Evolutionary conservation across 1,140 invertebrate genomes (phyloP).

Genomic region (Theocolax elegans): DNA sequence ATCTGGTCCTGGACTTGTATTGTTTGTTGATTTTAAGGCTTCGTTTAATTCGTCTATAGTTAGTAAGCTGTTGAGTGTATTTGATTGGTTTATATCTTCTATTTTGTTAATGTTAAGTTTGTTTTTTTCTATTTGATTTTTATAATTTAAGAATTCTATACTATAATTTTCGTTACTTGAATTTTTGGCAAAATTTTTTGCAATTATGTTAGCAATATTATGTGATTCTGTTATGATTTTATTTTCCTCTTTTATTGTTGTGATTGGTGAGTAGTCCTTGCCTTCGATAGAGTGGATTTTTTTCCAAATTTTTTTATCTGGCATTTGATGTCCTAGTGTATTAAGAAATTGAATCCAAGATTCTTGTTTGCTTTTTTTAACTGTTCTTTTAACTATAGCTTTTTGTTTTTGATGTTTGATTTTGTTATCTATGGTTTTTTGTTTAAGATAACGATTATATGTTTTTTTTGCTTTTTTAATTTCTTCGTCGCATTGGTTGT

Average conservation of each 20-base stretch:
- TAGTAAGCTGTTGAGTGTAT: too few species aligned
- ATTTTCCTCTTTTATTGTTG: not conserved
- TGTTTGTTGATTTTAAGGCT: slow-evolving; percentile 3
- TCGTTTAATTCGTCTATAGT: slow-evolving; percentile 10
- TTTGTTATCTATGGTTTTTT: slow-evolving; percentile 46
- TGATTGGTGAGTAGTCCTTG: not conserved
- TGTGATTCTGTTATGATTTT: slow-evolving; percentile 12
- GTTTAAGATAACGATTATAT: slow-evolving; percentile 46
- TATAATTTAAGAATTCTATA: slow-evolving; percentile 44
- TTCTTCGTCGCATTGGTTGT: slow-evolving; percentile 49
- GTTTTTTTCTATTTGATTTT: slow-evolving; percentile 21
- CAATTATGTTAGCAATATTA: slow-evolving; percentile 48
- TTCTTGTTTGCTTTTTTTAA: slow-evolving; percentile 38
- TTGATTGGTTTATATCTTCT: not conserved
- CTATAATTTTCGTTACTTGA: slow-evolving; percentile 48
- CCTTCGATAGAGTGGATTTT: slow-evolving; percentile 41
- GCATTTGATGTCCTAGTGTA: slow-evolving; percentile 24
- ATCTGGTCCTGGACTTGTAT: slow-evolving; percentile 44
- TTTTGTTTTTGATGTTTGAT: slow-evolving; percentile 48
- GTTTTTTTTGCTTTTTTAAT: slow-evolving; percentile 51
- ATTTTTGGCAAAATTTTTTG: slow-evolving; percentile 47
- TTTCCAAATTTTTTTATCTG: slow-evolving; percentile 38
- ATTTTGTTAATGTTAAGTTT: too few species aligned
- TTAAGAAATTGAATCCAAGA: slow-evolving; percentile 34
- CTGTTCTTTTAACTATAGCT: slow-evolving; percentile 37